A percentile compares a stretch with the other conserved stretches of the same genome.
phyloP scores from a whole-genome alignment of 2,888 invertebrate genomes.

The Pinctada fucata region DNA sequence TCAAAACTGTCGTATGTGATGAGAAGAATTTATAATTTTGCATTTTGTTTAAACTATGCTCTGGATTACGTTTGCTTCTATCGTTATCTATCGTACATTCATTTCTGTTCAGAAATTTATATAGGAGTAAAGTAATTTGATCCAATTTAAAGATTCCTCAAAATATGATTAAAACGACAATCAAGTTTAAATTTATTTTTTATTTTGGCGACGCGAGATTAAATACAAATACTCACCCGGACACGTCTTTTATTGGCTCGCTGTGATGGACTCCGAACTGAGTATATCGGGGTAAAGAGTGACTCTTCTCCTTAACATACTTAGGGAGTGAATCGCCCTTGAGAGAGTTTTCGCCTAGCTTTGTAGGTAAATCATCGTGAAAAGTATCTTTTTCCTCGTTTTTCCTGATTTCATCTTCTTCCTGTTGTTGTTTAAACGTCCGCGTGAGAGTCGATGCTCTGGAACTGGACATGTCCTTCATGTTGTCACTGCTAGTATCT shows the following conservation, averaged over 20 bases:
- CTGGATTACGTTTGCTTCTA: no score
- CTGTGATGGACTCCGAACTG: constrained; percentile 13
- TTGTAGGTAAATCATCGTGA: constrained; percentile 5
- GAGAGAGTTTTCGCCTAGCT: neutral
- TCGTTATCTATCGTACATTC: no score
- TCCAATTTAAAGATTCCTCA: no score
- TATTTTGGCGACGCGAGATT: no score
- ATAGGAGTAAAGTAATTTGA: no score
- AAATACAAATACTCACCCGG: constrained; percentile 10
- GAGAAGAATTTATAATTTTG: no score
- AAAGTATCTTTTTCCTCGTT: constrained; percentile 28
- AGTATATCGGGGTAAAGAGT: constrained; percentile 23
- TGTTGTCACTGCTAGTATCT: constrained; percentile 58
- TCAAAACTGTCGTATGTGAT: no score
- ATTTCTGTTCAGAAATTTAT: no score
- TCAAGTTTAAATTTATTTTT: no score
- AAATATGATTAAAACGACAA: no score
- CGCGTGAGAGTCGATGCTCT: constrained; percentile 41
- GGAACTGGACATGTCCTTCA: constrained; percentile 47
- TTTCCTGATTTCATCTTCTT: constrained; percentile 35
- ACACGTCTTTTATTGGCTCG: constrained; percentile 17
- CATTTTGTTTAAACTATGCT: no score
- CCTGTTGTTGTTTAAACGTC: constrained; percentile 24
- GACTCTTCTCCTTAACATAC: constrained; percentile 26
- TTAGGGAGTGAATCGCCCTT: neutral